Percentiles rank a stretch among this genome's conserved stretches.
These are phyloP conservation scores for Pterocles burchelli DNA, from an alignment of 2,113 vertebrate species.

Conservation along the genomic window DNA sequence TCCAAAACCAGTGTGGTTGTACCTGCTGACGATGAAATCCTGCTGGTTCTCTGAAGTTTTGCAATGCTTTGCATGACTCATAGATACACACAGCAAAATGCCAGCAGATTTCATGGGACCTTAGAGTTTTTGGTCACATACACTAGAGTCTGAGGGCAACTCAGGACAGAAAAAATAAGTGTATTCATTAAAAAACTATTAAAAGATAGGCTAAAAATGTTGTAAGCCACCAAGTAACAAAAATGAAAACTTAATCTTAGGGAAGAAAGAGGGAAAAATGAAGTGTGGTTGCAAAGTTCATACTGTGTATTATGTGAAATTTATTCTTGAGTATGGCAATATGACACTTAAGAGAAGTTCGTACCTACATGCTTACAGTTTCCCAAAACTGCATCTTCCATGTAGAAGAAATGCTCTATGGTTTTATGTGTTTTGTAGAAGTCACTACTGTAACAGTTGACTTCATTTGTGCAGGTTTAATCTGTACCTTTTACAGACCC, in stretches of 20 bases:
- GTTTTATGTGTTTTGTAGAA: background rate
- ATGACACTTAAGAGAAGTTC: background rate
- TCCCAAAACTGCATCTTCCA: background rate
- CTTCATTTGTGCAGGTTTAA: background rate
- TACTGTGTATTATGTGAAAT: background rate
- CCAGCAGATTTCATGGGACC: background rate
- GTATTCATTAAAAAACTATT: background rate
- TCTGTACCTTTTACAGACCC: background rate
- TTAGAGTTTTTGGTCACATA: background rate
- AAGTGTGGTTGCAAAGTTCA: background rate
- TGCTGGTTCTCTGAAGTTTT: background rate
- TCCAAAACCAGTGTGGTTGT: background rate
- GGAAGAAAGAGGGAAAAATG: background rate
- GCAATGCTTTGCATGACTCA: background rate
- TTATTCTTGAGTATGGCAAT: background rate
- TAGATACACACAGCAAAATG: background rate
- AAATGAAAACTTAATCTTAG: background rate
- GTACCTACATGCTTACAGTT: fast-evolving
- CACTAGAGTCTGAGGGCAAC: background rate
- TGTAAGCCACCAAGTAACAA: background rate
- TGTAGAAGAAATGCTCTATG: background rate
- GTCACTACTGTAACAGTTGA: background rate
- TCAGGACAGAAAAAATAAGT: background rate
- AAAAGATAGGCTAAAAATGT: background rate
- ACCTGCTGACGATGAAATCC: background rate